phyloP scores from a whole-genome alignment of 1,140 invertebrate genomes.

The Cydia strobilella region DNA sequence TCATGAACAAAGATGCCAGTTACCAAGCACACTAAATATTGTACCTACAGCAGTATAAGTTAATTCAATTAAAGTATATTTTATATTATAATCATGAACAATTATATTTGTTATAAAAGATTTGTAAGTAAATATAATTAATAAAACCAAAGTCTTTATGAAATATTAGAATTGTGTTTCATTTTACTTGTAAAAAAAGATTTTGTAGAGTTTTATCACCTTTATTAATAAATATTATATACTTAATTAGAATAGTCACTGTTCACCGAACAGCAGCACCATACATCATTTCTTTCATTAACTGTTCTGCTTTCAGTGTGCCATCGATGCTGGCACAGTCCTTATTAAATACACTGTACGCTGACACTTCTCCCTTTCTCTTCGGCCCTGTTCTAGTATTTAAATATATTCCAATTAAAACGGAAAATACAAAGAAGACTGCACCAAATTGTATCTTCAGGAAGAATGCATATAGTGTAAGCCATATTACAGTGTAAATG shows the following conservation, averaged over 20 bases:
- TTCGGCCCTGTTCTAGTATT: conserved; percentile 90
- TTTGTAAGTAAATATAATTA: conserved; percentile 50
- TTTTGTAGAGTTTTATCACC: no score
- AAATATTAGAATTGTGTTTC: not conserved
- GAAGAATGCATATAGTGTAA: conserved; percentile 63
- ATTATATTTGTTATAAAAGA: conserved; percentile 51
- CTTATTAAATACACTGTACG: conserved; percentile 99
- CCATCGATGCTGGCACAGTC: conserved; percentile 96
- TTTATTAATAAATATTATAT: not conserved
- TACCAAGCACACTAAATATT: conserved; percentile 18
- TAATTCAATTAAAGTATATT: conserved; percentile 18
- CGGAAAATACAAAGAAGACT: conserved; percentile 91
- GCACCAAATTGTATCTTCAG: conserved; percentile 93
- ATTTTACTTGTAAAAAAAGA: not conserved
- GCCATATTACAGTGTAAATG: conserved; percentile 62
- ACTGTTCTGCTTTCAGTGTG: conserved; percentile 96
- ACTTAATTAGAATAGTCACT: not conserved
- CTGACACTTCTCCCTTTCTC: conserved; percentile 90
- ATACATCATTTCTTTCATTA: conserved; percentile 91
- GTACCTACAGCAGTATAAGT: conserved; percentile 1
- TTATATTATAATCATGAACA: conserved; percentile 37
- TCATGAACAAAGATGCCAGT: conserved; percentile 24
- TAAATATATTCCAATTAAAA: conserved; percentile 89
- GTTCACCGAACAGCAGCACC: conserved; percentile 74
- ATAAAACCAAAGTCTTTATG: conserved; percentile 42